Evolutionary conservation across 1,140 invertebrate genomes (phyloP), one percentile per base, ranked within the genome.

Genomic region (Battus philenor): DNA sequence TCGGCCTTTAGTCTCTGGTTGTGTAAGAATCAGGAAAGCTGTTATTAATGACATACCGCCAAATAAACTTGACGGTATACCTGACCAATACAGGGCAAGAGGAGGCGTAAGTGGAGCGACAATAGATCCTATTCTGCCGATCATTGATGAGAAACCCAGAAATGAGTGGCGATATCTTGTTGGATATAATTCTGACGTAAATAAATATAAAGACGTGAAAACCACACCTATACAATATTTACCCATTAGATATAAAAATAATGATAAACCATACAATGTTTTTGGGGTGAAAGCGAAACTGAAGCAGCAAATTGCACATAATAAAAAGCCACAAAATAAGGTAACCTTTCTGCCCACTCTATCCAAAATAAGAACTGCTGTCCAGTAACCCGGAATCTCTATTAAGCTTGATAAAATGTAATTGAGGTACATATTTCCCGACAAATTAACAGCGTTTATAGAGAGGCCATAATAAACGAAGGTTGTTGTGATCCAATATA

Each of bases 381-480:
- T 61, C 55, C 91, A 87, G 65, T 93, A 94, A 0, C 90, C 91
- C 2, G 93, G 93, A 50, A 94, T 89, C 70, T 94, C 93, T 1
- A 93, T 88, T 2, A 90, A 68, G 6, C 88, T 87, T 7, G 90
- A 88, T 10, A 90, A 78, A 16, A 92, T 89, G 56, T 93, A 93
- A 68, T 93, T 92, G 12, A 90, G 63, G 69, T 93, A 93, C 53
- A 88, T 76, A 54, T 82, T 90, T 0, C 93, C 93, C 8, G 89
- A 90, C 31, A 96, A 85, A 46, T 90, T 90, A 5, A 93, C 92
- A 0, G 94, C 91, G 63, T 95, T 95, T 7, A 95, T 88, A 2
- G 93, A 93, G 18, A 96, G 72, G 0, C 94, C 95, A 59, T 95
- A 96, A 68, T 95, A 96, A 6, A 94, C 89, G 48, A 95, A 91